These are phyloP conservation scores for Trachelus stipa DNA, from an alignment of 2,888 invertebrate species.

Conservation along the genomic window DNA sequence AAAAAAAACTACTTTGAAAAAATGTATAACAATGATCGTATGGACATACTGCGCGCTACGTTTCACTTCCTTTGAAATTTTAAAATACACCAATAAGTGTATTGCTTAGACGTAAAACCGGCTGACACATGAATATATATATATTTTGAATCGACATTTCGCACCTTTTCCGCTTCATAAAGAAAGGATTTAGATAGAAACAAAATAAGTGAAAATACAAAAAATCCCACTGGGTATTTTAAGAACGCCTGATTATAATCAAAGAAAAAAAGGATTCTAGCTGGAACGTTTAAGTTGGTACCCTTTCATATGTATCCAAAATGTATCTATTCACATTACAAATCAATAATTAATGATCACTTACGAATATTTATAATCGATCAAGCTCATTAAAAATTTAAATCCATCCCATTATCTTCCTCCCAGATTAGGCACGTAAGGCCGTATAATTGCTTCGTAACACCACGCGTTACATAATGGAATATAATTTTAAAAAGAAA, in stretches of 20 bases:
- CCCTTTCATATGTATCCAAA: neutral
- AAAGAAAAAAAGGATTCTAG: neutral
- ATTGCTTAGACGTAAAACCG: neutral
- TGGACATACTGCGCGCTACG: neutral
- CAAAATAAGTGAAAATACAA: neutral
- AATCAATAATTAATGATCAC: neutral
- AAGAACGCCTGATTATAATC: neutral
- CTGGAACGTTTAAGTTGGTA: neutral
- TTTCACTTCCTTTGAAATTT: neutral
- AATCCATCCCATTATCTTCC: neutral
- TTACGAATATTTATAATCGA: neutral
- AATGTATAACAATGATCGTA: neutral
- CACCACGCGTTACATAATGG: neutral
- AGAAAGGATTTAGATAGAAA: neutral
- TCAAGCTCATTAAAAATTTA: neutral
- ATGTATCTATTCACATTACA: neutral
- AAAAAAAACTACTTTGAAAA: neutral
- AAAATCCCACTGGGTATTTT: neutral
- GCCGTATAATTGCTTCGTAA: neutral
- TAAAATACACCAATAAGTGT: neutral
- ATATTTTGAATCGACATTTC: neutral
- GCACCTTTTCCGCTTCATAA: neutral
- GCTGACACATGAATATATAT: neutral
- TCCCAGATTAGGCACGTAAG: neutral
- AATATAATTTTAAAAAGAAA: neutral